Base-by-base conservation (phyloP, 2,888 invertebrate species). In the Hydrotaea cyrtoneurina region DNA sequence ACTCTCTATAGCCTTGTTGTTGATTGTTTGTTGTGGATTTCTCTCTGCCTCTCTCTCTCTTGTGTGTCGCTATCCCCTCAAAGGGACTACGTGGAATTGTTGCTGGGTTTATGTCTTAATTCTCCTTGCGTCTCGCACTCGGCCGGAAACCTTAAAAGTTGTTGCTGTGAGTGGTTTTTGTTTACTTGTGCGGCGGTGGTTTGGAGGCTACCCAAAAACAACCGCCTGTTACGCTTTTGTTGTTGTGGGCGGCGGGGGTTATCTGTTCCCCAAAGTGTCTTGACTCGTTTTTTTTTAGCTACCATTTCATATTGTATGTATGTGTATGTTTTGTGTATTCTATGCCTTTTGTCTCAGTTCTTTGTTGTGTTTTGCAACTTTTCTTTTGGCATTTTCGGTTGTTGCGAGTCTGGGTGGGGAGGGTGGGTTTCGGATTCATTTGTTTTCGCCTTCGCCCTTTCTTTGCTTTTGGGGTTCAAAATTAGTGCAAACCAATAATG, bases 401-500 rank as follows among this genome's bases (percentile, higher is more conserved):
- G 43, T 17, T 23, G 26, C 19, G 21, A 23, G 36, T 10, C 17
- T 23, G 10, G 62, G 2, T 7, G 26, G 13, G 53, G 57, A n/a
- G 53, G 26, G 57, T 2, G 55, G 72, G 36, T 55, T 57, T 31
- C 57, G 31, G 50, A n/a, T 72, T 57, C 36, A 31, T 39, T 39
- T 13, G 19, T 13, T 53, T 73, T 21, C 62, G 59, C 62, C 31
- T 23, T 8, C 19, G 74, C 71, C 57, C 39, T 73, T 76, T 71
- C 73, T 77, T 39, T n/a, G 73, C 55, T 36, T 50, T 31, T 73
- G 77, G 77, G 62, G 66, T 71, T 71, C 64, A 75, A 83, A 90
- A 91, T 89, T 90, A 88, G 90, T 86, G 82, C 91, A 90, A 91
- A 90, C 89, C 90, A 87, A 90, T 89, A 90, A 89, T 90, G 87